Conservation (phyloP, 2,113 vertebrate genomes). For the Sorex fumeus region DNA sequence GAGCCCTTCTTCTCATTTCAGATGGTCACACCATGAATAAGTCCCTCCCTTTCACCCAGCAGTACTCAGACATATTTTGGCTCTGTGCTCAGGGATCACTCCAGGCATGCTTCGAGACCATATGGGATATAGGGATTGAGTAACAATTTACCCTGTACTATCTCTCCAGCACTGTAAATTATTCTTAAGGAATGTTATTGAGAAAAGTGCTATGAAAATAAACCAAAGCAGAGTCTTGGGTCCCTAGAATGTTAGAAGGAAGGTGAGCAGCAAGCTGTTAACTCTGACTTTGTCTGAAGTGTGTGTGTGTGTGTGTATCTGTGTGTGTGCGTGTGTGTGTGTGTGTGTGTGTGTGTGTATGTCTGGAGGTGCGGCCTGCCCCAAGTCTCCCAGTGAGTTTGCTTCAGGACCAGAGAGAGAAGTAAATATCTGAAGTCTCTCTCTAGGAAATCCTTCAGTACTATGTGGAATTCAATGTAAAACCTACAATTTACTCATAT, state of each 20-base stretch:
- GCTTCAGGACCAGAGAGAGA: not conserved
- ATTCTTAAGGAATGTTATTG: not conserved
- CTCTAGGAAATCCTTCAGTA: slow-evolving; percentile 5
- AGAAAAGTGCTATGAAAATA: not conserved
- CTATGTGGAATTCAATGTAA: slow-evolving; percentile 18
- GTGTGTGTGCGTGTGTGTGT: too few relatives aligned
- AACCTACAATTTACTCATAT: not conserved
- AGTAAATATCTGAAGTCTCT: not conserved
- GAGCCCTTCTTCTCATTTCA: not conserved
- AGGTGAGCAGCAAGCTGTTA: not conserved
- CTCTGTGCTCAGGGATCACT: too few relatives aligned
- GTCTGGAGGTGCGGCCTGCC: not conserved
- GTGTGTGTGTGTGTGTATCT: too few relatives aligned
- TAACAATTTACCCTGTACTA: too few relatives aligned
- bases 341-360: not conserved
- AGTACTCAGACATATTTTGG: too few relatives aligned
- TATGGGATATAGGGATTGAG: too few relatives aligned
- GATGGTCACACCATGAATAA: not conserved
- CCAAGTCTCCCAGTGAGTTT: not conserved
- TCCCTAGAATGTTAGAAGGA: not conserved
- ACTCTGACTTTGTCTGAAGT: not conserved
- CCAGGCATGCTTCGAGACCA: too few relatives aligned
- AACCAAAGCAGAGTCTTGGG: not conserved
- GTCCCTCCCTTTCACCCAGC: not conserved
- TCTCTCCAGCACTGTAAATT: too few relatives aligned